Evolutionary conservation across 1,140 invertebrate species (phyloP).

Genomic region (silkworm (Bombyx mori)): ASM3026992v2 NC_085128.1:11865501-11866000

Average conservation of each 20-base stretch:
- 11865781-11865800: neutral
- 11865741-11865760: slow-evolving; percentile 4
- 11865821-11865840: neutral
- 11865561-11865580: too few relatives aligned
- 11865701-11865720: slow-evolving; percentile 41
- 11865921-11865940: too few relatives aligned
- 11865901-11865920: too few relatives aligned
- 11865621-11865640: slow-evolving; percentile 28
- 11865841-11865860: too few relatives aligned
- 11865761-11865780: slow-evolving; percentile 1
- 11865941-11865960: too few relatives aligned
- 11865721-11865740: slow-evolving; percentile 20
- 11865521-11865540: too few relatives aligned
- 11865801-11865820: neutral
- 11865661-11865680: slow-evolving; percentile 49
- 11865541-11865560: too few relatives aligned
- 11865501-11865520: too few relatives aligned
- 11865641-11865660: slow-evolving; percentile 25
- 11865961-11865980: too few relatives aligned
- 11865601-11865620: slow-evolving; percentile 19
- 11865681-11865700: slow-evolving; percentile 39
- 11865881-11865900: too few relatives aligned
- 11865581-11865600: neutral
- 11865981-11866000: too few relatives aligned
- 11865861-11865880: too few relatives aligned